These are phyloP conservation scores for Gryon sp. DNA, from an alignment of 1,140 invertebrate genomes.

Conservation along the genomic window DNA sequence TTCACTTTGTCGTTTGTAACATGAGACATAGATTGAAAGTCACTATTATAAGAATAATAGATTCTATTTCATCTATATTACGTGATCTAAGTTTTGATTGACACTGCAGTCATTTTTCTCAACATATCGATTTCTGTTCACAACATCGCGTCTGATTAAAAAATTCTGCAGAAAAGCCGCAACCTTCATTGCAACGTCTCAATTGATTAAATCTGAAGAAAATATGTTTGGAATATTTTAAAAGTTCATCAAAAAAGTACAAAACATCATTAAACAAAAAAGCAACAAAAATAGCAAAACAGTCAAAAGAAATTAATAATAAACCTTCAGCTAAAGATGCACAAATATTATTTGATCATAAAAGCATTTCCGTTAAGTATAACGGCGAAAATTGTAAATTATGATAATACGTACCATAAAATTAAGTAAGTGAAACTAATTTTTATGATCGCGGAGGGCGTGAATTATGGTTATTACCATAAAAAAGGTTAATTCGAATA, in stretches of 20 bases:
- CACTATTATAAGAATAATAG: not conserved
- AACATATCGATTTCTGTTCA: slow-evolving; percentile 16
- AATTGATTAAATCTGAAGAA: slow-evolving; percentile 18
- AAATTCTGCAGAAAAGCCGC: slow-evolving; percentile 27
- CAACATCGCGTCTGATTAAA: slow-evolving; percentile 35
- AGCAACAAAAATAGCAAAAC: not conserved
- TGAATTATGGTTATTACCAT: not conserved
- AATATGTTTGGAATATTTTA: slow-evolving; percentile 2
- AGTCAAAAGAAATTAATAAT: not conserved
- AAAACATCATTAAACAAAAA: not conserved
- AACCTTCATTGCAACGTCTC: slow-evolving; percentile 10
- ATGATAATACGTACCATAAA: slow-evolving; percentile 25
- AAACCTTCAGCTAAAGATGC: no score
- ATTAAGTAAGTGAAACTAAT: slow-evolving; percentile 35
- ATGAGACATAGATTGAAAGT: not conserved
- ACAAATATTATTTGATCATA: slow-evolving; percentile 16
- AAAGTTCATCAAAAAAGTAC: not conserved
- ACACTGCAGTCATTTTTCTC: slow-evolving; percentile 1
- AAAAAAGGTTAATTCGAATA: slow-evolving; percentile 23
- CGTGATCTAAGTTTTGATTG: slow-evolving; percentile 5
- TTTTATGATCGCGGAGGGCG: slow-evolving; percentile 1
- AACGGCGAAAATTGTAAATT: slow-evolving; percentile 15
- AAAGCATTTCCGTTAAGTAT: slow-evolving; percentile 8
- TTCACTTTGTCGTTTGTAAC: not conserved
- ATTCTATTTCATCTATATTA: not conserved